Evolutionary conservation across 1,140 invertebrate genomes (phyloP), one percentile per base, ranked within the genome.

Genomic region (Pollicipes pollicipes): DNA sequence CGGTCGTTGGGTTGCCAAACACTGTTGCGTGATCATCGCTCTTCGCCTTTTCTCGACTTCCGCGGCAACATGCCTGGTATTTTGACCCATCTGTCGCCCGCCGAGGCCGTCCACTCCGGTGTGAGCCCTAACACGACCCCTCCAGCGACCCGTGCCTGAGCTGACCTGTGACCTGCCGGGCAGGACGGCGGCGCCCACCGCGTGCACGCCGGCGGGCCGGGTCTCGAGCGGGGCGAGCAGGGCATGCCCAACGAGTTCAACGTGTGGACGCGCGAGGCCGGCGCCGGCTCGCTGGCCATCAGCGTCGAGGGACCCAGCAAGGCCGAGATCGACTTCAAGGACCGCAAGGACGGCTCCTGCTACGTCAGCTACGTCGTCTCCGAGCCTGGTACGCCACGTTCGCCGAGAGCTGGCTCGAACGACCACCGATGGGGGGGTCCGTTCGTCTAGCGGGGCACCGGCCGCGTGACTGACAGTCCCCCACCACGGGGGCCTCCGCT

Each of bases 241-340:
- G 85, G 86, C 26, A 84, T 88, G 75, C 85, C 87, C 2, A 89
- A 91, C 78, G 93, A 97, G 79, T 98, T 98, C 82, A 98, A 98
- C 80, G 93, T 98, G 1, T 98, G 95, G 91, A 98, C 95, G 0
- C 85, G 95, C 32, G 95, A 98, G 78, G 96, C 95, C 64, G 96
- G 96, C 3, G 93, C 94, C 71, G 96, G 96, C 0, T 91, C 91
- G 64, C 81, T 98, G 45, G 92, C 94, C 30, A 95, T 98, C 69
- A 95, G 93, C 0, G 89, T 98, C 31, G 95, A 98, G 80, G 96
- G 76, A 28, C 95, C 95, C 0, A 94, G 91, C 79, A 98, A 98
- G 80, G 95, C 95, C 26, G 90, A 95, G 75, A 96, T 98, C 75
- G 92, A 98, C 79, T 98, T 98, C 80, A 93, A 93, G 77, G 93